Evolutionary conservation across 2,113 vertebrate species (phyloP).

Genomic region (Albula goreensis): DNA sequence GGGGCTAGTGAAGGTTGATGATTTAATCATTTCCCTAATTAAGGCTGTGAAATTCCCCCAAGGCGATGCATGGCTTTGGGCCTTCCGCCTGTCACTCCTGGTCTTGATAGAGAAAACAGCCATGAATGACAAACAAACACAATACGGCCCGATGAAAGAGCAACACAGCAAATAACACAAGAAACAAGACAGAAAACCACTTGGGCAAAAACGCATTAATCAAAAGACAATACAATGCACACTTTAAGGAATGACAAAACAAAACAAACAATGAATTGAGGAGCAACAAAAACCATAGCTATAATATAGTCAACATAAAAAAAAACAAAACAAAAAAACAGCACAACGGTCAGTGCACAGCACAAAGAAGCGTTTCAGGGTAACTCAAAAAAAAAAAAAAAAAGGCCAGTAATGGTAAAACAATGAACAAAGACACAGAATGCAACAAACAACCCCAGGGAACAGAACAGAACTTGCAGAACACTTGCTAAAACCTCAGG

Average conservation of each 20-base stretch:
- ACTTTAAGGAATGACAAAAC: background rate
- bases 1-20: slow-evolving; percentile 23
- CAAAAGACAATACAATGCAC: background rate
- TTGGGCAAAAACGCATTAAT: background rate
- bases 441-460: too few species aligned
- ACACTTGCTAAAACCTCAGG: background rate
- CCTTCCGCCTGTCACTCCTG: background rate
- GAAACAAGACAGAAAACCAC: background rate
- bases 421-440: background rate
- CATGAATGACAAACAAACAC: too few species aligned
- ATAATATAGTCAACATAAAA: background rate
- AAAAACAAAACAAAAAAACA: background rate
- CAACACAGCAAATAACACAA: background rate
- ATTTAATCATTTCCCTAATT: slow-evolving; percentile 26
- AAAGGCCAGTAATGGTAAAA: background rate
- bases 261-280: background rate
- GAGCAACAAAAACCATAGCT: background rate
- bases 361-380: background rate
- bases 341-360: background rate
- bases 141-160: background rate
- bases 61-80: background rate
- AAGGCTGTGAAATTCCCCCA: background rate
- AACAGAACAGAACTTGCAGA: background rate
- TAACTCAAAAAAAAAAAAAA: background rate
- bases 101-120: background rate